These are phyloP conservation scores for Andrena hattorfiana DNA, from an alignment of 2,888 invertebrate genomes.

Conservation along the genomic window DNA sequence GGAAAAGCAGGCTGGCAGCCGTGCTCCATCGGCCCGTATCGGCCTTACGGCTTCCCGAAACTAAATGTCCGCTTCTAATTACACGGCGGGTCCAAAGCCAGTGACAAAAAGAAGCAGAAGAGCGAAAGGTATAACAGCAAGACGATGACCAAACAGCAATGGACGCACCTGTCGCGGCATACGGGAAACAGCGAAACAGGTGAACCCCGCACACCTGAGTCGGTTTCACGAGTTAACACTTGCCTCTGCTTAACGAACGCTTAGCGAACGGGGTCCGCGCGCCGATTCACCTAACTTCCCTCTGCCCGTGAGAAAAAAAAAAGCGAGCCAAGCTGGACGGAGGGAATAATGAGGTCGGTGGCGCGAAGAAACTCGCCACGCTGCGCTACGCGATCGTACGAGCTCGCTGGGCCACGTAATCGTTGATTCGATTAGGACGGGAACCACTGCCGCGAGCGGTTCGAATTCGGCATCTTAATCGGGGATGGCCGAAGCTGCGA, in stretches of 20 bases:
- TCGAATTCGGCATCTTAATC: background rate
- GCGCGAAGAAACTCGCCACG: conserved; percentile 8
- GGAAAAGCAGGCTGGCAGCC: conserved; percentile 11
- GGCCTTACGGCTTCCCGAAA: conserved; percentile 32
- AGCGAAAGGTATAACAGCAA: conserved; percentile 63
- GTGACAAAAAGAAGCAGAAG: conserved; percentile 37
- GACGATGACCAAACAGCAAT: conserved; percentile 56
- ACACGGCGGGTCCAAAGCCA: background rate
- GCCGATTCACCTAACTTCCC: background rate
- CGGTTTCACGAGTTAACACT: conserved; percentile 80
- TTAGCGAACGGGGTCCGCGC: conserved; percentile 39
- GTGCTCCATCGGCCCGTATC: conserved; percentile 6
- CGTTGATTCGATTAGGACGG: conserved; percentile 57
- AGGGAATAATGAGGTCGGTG: conserved; percentile 16
- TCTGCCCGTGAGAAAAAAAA: conserved; percentile 12
- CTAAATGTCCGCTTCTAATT: conserved; percentile 56
- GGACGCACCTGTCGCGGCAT: conserved; percentile 81
- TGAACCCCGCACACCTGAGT: conserved; percentile 81
- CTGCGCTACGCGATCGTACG: background rate
- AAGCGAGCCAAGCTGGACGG: background rate
- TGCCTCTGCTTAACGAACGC: conserved; percentile 21
- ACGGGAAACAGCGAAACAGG: conserved; percentile 83
- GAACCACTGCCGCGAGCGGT: conserved; percentile 1
- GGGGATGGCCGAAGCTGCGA: background rate
- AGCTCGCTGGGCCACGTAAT: conserved; percentile 40